These are phyloP conservation scores for Pachliopta kotzebuea DNA, from an alignment of 2,888 invertebrate genomes.

Conservation along the genomic window DNA sequence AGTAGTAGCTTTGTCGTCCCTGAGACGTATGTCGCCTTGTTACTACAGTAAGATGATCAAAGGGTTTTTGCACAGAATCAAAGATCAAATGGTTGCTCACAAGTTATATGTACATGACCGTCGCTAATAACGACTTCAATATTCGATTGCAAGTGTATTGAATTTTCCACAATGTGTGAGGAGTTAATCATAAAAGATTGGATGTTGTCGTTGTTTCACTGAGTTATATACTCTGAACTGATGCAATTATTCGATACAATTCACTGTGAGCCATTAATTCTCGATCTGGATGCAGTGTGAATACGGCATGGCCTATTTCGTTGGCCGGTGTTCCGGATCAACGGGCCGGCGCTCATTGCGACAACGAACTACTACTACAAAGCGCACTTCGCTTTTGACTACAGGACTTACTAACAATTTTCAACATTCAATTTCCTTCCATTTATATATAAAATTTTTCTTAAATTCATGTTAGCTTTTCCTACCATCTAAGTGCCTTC, in stretches of 20 bases:
- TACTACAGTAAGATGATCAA: no score
- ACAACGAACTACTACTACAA: constrained; percentile 18
- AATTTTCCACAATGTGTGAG: neutral
- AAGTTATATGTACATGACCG: no score
- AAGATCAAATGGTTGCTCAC: no score
- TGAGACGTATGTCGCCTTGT: no score
- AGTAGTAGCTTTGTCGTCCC: no score
- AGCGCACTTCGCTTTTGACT: constrained; percentile 6
- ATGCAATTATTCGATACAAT: constrained; percentile 29
- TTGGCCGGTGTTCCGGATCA: constrained; percentile 25
- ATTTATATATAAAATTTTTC: no score
- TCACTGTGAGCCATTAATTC: constrained; percentile 25
- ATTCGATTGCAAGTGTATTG: no score
- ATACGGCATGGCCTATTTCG: constrained; percentile 27
- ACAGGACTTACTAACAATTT: constrained; percentile 4
- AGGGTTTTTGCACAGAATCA: no score
- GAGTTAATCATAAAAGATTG: neutral
- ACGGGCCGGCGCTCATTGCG: constrained; percentile 18
- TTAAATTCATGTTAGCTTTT: no score
- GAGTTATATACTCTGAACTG: constrained; percentile 10
- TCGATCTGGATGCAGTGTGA: constrained; percentile 28
- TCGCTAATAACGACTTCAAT: no score
- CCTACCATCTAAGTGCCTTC: no score
- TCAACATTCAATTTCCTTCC: constrained; percentile 1
- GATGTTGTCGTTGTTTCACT: neutral